Evolutionary conservation across 2,888 invertebrate genomes (phyloP).

Genomic region (Adineta ricciae): DNA sequence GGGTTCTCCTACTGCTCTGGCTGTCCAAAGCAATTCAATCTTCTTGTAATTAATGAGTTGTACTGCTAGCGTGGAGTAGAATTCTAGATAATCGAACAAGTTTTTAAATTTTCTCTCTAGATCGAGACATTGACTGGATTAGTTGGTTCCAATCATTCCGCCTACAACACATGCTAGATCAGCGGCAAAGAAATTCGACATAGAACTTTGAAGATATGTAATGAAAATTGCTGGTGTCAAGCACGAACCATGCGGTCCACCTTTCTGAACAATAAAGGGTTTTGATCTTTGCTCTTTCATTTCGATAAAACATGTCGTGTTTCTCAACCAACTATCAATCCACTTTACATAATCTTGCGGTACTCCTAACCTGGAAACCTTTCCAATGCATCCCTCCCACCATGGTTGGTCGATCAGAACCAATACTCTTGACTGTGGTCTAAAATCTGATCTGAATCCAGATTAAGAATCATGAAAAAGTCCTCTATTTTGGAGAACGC

Average conservation of each 20-base stretch:
- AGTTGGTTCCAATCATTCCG: not conserved
- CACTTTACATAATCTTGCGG: not conserved
- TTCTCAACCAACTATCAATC: not conserved
- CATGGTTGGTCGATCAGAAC: not conserved
- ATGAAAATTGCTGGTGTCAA: not conserved
- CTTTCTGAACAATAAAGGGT: not conserved
- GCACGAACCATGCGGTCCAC: not conserved
- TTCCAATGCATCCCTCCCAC: not conserved
- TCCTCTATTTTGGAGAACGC: not conserved
- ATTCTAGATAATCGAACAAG: not conserved
- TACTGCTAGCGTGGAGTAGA: not conserved
- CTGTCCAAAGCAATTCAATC: not conserved
- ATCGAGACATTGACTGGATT: not conserved
- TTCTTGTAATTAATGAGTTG: not conserved
- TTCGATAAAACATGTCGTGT: not conserved
- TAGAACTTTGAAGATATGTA: not conserved
- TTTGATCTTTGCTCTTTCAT: not conserved
- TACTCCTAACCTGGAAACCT: not conserved
- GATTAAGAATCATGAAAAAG: not conserved
- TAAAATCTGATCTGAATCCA: not conserved
- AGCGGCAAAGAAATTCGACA: not conserved
- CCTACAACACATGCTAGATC: not conserved
- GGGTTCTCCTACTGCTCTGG: not conserved
- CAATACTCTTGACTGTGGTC: not conserved
- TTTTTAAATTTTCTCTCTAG: not conserved